Base-by-base conservation (phyloP, 2,113 vertebrate species). In the Herpailurus yagouaroundi region DNA sequence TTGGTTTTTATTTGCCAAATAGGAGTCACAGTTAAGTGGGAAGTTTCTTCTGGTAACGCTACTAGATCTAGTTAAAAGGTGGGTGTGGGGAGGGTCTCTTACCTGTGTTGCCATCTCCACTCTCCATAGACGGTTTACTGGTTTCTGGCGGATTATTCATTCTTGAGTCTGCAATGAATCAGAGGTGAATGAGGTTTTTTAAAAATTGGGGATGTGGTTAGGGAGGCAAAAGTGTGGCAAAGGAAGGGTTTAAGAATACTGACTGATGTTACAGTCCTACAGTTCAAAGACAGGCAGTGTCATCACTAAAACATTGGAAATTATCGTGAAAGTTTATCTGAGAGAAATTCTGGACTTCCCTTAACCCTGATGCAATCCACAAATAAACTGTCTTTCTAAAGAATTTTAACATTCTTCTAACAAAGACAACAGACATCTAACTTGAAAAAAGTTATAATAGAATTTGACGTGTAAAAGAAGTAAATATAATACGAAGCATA, bases 101-200 rank as follows among this genome's bases (percentile, higher is more conserved):
- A 99, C 99, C 99, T 98, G 99, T 99, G 98, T 98, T 99, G 98
- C 99, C 98, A 98, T 99, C 99, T 97, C 99, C 99, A 97, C 99
- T 99, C 98, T 99, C 99, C 99, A 99, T 99, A 98, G 99, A 99
- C 98, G 99, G 99, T 99, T 99, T 99, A 99, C 99, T 99, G 98
- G 98, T 99, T 99, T 99, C 99, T 99, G 99, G 99, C 98, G 99
- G 99, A 99, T 99, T 99, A 99, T 99, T 99, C 99, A 99, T 99
- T 99, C 99, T 99, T 98, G 99, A 99, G 99, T 99, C 99, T 99
- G 98, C 95, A 99, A 98, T 77, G 97, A 98, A 99, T 96, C 74
- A 99, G 98, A 99, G 87, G 48, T 21, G 45, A 80, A 96, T 92
- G 81, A 83, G 68, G 1, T 36, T 85, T 93, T 92, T 82, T 29